Evolutionary conservation across 2,797 vertebrate genomes (phyloP).

Genomic region (Neomorphus geoffroyi): DNA sequence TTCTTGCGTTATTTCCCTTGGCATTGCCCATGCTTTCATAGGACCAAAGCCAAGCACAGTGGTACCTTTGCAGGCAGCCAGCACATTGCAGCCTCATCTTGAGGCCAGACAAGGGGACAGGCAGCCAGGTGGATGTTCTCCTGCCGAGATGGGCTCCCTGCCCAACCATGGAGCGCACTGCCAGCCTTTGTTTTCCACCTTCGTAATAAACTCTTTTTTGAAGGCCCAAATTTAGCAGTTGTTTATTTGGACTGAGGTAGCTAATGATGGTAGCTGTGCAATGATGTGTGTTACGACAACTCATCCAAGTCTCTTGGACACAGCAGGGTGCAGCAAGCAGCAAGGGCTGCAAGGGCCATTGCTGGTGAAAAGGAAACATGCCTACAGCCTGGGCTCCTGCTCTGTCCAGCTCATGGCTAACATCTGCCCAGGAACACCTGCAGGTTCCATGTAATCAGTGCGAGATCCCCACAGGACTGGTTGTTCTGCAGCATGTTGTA

Average conservation of each 20-base stretch:
- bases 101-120: neutral
- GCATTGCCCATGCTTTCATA: neutral
- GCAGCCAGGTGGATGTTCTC: neutral
- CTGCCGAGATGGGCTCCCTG: neutral
- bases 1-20: neutral
- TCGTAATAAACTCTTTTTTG: neutral
- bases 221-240: neutral
- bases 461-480: fast-evolving
- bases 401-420: fast-evolving
- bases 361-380: neutral
- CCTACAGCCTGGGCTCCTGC: fast-evolving
- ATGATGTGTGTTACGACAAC: fast-evolving
- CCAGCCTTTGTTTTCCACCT: neutral
- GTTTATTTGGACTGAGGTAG: neutral
- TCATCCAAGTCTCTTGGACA: fast-evolving
- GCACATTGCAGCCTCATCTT: fast-evolving
- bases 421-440: fast-evolving
- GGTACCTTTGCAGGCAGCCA: fast-evolving
- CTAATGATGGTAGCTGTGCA: neutral
- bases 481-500: neutral
- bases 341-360: fast-evolving
- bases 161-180: fast-evolving
- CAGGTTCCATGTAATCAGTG: fast-evolving
- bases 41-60: neutral
- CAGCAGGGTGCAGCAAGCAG: fast-evolving